phyloP scores from a whole-genome alignment of 2,888 invertebrate genomes.

The Diloba caeruleocephala region DNA sequence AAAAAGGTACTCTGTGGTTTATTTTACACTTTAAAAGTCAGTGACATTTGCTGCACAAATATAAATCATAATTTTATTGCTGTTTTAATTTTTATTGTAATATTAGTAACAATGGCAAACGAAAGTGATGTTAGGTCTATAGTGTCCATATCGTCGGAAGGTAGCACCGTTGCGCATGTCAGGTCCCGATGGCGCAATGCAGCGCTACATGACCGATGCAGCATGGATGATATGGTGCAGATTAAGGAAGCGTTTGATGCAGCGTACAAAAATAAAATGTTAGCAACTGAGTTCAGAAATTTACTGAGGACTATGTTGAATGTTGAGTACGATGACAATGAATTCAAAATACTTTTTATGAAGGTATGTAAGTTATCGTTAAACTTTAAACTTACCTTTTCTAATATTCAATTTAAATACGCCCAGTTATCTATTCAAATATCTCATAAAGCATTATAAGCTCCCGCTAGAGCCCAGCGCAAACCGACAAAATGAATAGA shows the following conservation, averaged over 20 bases:
- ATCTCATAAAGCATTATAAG: too few species aligned
- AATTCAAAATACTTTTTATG: conserved; percentile 90
- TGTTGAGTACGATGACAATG: conserved; percentile 87
- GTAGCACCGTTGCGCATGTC: conserved; percentile 63
- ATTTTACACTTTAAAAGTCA: too few species aligned
- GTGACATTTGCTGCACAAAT: too few species aligned
- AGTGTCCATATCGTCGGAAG: conserved; percentile 73
- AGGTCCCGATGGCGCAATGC: conserved; percentile 69
- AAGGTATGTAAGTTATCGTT: conserved; percentile 79
- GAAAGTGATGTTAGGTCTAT: conserved; percentile 74
- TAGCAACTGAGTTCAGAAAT: conserved; percentile 77
- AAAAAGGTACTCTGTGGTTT: too few species aligned
- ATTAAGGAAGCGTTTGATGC: conserved; percentile 82
- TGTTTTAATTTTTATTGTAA: conserved; percentile 4
- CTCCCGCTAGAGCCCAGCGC: too few species aligned
- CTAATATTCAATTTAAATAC: too few species aligned
- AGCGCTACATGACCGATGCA: conserved; percentile 79
- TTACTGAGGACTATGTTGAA: conserved; percentile 77
- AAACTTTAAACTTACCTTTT: conserved; percentile 31
- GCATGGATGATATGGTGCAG: conserved; percentile 79
- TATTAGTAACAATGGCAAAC: conserved; percentile 65
- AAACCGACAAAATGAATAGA: too few species aligned
- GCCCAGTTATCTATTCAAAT: too few species aligned
- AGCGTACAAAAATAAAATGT: conserved; percentile 77
- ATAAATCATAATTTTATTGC: background rate